These are phyloP conservation scores for Sebastes itinus DNA, from an alignment of 2,797 vertebrate species.

Conservation along the genomic window DNA sequence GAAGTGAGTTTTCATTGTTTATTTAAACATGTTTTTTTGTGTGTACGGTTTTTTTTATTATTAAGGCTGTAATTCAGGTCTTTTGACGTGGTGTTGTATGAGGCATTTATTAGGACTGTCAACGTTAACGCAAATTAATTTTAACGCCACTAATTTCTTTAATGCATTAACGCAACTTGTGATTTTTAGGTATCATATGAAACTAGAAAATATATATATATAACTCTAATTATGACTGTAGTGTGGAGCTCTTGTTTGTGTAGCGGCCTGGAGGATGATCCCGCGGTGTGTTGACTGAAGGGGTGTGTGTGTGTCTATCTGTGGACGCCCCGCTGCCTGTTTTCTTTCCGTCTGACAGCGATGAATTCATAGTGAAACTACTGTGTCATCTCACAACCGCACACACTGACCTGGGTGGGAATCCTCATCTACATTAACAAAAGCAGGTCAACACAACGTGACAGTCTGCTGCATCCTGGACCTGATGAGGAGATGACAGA, in stretches of 20 bases:
- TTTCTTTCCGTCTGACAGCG: neutral
- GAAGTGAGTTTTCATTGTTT: neutral
- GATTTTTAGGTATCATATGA: too few species aligned
- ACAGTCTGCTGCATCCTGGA: neutral
- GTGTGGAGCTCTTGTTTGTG: neutral
- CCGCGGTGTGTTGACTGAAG: conserved; percentile 5
- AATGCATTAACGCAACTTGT: too few species aligned
- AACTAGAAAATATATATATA: too few species aligned
- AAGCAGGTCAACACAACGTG: neutral
- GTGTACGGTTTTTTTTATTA: too few species aligned
- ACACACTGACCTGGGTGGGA: neutral
- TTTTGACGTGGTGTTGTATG: too few species aligned
- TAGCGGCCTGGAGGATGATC: neutral
- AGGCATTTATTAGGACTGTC: too few species aligned
- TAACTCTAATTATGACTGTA: neutral
- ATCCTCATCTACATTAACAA: neutral
- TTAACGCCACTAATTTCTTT: too few species aligned
- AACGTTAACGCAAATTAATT: too few species aligned
- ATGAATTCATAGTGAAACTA: neutral
- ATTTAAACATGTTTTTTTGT: neutral
- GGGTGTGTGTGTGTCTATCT: neutral
- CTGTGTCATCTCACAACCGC: neutral
- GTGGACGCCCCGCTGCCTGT: neutral
- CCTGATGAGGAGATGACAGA: neutral
- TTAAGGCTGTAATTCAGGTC: too few species aligned